Conservation (phyloP, 64 coral and sea anemone genomes). For the Platygyra sinensis region DNA sequence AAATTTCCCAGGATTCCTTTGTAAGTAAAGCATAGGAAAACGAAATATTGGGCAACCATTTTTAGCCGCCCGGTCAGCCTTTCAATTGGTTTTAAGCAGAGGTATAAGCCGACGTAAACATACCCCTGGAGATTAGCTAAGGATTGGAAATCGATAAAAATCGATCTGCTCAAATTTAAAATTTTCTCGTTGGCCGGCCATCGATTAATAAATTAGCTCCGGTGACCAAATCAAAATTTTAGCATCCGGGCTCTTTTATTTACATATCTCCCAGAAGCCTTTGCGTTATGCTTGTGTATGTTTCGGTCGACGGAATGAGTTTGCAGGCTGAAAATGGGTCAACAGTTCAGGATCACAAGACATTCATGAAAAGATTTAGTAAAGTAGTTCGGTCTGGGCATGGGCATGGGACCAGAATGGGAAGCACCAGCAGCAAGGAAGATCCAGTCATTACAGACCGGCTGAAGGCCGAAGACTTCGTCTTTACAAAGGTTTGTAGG, state of each 20-base stretch:
- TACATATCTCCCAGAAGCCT: constrained; percentile 36
- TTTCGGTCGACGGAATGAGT: neutral
- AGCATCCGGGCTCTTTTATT: constrained; percentile 27
- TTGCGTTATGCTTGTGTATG: neutral
- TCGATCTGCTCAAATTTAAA: too few species aligned
- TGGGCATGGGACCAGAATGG: constrained; percentile 22
- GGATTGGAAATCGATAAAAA: too few species aligned
- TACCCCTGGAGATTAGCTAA: too few species aligned
- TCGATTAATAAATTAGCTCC: too few species aligned
- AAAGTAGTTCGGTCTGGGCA: constrained; percentile 39
- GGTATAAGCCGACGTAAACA: too few species aligned
- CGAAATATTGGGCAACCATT: too few species aligned
- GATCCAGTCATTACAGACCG: constrained; percentile 77
- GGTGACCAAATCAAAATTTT: neutral
- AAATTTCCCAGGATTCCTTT: too few species aligned
- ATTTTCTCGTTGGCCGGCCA: too few species aligned
- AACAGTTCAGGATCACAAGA: neutral
- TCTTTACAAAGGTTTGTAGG: constrained; percentile 78
- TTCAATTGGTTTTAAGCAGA: too few species aligned
- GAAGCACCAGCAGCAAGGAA: constrained; percentile 37
- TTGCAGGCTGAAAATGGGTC: constrained; percentile 3
- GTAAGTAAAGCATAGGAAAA: too few species aligned
- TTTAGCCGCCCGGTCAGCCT: too few species aligned
- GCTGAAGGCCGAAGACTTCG: constrained; percentile 83
- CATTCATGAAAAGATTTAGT: constrained; percentile 42